Conservation (phyloP, 1,140 invertebrate species). For the Aleiodes sp. region DNA sequence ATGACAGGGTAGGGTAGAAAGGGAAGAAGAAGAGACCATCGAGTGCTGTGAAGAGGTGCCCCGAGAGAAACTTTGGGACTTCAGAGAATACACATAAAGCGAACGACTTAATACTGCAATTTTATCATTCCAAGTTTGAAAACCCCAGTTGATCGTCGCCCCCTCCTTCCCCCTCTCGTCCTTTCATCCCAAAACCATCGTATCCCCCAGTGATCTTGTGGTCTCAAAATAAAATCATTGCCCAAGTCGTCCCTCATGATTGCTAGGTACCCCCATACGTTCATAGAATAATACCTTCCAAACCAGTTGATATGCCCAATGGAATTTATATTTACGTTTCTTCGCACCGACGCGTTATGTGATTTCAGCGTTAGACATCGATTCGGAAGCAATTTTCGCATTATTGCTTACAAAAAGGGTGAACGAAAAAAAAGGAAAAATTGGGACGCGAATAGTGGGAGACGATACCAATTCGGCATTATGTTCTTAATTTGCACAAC, state of each 20-base stretch:
- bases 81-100: slow-evolving; percentile 68
- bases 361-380: background rate
- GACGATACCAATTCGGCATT: background rate
- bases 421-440: slow-evolving; percentile 1
- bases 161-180: slow-evolving; percentile 43
- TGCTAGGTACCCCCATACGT: slow-evolving; percentile 37
- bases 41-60: slow-evolving; percentile 38
- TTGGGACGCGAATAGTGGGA: slow-evolving; percentile 4
- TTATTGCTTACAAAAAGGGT: slow-evolving; percentile 26
- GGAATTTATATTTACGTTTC: slow-evolving; percentile 25
- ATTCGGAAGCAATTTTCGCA: slow-evolving; percentile 29
- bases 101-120: slow-evolving; percentile 67
- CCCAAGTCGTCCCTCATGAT: slow-evolving; percentile 51
- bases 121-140: slow-evolving; percentile 64
- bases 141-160: too few relatives aligned
- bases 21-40: slow-evolving; percentile 43
- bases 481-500: slow-evolving; percentile 27
- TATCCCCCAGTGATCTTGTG: slow-evolving; percentile 52
- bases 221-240: slow-evolving; percentile 66
- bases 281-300: slow-evolving; percentile 36
- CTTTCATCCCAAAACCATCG: slow-evolving; percentile 23
- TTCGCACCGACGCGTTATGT: too few relatives aligned
- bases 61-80: slow-evolving; percentile 57
- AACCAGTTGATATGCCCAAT: slow-evolving; percentile 9
- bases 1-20: slow-evolving; percentile 63